Evolutionary conservation across 2,113 vertebrate genomes (phyloP), one percentile per base, ranked within the genome.

Genomic region (Mohoua ochrocephala): DNA sequence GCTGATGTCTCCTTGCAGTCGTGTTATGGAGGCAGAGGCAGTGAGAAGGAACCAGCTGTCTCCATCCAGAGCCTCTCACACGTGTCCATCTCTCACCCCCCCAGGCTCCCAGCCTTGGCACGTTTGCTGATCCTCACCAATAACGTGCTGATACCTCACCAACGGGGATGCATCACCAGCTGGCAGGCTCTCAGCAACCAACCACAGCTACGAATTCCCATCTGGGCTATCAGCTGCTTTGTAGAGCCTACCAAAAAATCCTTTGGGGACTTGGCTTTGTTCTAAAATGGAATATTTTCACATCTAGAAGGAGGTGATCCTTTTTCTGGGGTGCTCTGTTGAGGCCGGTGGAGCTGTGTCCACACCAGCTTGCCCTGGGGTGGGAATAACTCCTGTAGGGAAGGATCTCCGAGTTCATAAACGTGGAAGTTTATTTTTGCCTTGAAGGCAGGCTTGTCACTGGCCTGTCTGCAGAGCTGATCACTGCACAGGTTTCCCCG

Each of bases 181-280:
- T 93, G 87, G 84, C 80, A 93, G 84, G 69, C 64, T 63, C 76
- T 89, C 84, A 85, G 80, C 73, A 87, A 47, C 87, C 90, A 94
- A 54, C 87, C 74, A 78, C 74, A 79, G 69, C 61, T 68, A 78
- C 10, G 23, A 76, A 68, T 80, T 82, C 87, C 93, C 77, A 91
- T 91, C 90, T 94, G 95, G 87, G 61, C 70, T 71, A 76, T 87
- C 81, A 91, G 81, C 87, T 91, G 76, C 60, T 91, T 60, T 47
- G 37, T 56, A 64, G 44, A 84, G 23, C 76, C 64, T 41, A 94
- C 20, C 19, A 74, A 52, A 87, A 90, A 93, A 45, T 30, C 79
- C 67, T 70, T 19, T 12, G 49, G 21, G 63, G 39, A 9, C 30
- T 80, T 44, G 52, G 39, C 18, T 93, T 89, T 78, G 42, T n/a